phyloP scores from a whole-genome alignment of 2,797 vertebrate genomes.

The Acrossocheilus wenchowensis region DNA sequence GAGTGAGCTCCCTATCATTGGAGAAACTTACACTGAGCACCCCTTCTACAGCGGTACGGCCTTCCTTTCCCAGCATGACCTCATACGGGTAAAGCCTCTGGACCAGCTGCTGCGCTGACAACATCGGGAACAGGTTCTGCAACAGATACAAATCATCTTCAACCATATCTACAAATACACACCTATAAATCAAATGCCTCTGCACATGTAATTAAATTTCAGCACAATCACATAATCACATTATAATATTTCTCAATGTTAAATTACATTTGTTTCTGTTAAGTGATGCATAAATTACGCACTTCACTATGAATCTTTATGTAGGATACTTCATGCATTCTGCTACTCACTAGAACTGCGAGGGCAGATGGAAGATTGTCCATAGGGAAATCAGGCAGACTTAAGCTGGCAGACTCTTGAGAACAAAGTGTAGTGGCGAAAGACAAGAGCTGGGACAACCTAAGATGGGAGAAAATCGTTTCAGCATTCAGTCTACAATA shows the following conservation, averaged over 20 bases:
- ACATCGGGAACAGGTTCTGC: conserved; percentile 89
- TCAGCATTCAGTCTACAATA: not conserved
- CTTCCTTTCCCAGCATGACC: conserved; percentile 89
- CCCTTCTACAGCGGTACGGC: conserved; percentile 85
- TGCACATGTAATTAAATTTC: not conserved
- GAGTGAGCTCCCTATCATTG: not conserved
- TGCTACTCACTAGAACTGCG: conserved; percentile 86
- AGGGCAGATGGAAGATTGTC: conserved; percentile 88
- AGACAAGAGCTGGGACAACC: conserved; percentile 93
- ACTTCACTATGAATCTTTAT: not conserved
- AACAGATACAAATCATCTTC: conserved; percentile 48
- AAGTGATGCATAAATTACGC: not conserved
- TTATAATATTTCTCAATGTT: not conserved
- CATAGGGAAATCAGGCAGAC: conserved; percentile 95
- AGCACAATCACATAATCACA: not conserved
- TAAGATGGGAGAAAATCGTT: conserved; percentile 63
- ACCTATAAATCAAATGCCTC: not conserved
- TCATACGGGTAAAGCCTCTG: conserved; percentile 90
- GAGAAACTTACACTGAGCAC: conserved; percentile 84
- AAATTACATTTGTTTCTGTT: not conserved
- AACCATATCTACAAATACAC: not conserved
- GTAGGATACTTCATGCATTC: not conserved
- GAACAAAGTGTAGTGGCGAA: conserved; percentile 94
- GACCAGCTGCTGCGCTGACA: conserved; percentile 84
- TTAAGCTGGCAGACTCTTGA: conserved; percentile 90